A percentile compares a stretch with the other conserved stretches of the same genome.
phyloP scores from a whole-genome alignment of 1,140 invertebrate species.

The Ridgeia piscesae region DNA sequence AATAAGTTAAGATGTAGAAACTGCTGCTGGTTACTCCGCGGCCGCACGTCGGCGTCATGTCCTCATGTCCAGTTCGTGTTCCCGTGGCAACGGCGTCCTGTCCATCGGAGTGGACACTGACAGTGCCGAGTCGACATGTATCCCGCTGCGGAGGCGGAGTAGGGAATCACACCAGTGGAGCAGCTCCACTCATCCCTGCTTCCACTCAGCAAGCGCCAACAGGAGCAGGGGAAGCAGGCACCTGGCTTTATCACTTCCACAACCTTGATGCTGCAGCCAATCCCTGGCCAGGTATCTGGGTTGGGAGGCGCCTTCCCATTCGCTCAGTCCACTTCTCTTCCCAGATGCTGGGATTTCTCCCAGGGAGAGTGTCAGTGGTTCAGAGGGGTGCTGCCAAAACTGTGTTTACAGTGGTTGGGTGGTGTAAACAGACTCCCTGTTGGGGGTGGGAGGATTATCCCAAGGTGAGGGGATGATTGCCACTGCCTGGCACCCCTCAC shows the following conservation, averaged over 20 bases:
- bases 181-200: not conserved
- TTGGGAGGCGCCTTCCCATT: not conserved
- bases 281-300: not conserved
- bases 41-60: not conserved
- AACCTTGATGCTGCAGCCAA: not conserved
- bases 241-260: not conserved
- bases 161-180: not conserved
- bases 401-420: not conserved
- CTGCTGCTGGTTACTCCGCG: not conserved
- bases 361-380: not conserved
- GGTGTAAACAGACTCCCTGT: not conserved
- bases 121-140: not conserved
- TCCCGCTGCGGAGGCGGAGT: not conserved
- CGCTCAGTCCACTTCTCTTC: not conserved
- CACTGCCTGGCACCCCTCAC: not conserved
- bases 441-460: not conserved
- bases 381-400: not conserved
- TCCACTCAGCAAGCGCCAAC: not conserved
- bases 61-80: not conserved
- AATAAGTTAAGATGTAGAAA: not conserved
- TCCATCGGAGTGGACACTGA: not conserved
- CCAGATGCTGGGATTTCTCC: not conserved
- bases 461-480: not conserved
- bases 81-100: not conserved
- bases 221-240: not conserved